Conservation (phyloP, 2,888 invertebrate genomes). For the Ctenicera cuprea region DNA sequence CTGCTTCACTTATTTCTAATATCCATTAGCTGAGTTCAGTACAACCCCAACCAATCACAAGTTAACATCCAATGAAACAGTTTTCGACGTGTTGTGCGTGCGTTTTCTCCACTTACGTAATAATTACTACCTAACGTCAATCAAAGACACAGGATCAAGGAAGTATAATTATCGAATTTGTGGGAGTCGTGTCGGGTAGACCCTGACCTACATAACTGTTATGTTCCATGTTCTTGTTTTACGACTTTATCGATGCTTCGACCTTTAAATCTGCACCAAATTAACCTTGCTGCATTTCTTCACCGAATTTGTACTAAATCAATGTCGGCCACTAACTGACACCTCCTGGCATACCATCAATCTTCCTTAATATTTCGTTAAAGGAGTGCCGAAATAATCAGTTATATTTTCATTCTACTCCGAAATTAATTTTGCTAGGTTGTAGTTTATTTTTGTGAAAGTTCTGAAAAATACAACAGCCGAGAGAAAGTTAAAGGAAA, state of each 20-base stretch:
- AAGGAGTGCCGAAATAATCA: not conserved
- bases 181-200: slow-evolving; percentile 1
- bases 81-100: slow-evolving; percentile 7
- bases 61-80: slow-evolving; percentile 11
- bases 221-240: slow-evolving; percentile 29
- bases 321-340: slow-evolving; percentile 28
- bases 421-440: not conserved
- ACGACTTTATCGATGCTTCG: slow-evolving; percentile 28
- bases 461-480: too few relatives aligned
- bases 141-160: slow-evolving; percentile 20
- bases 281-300: slow-evolving; percentile 34
- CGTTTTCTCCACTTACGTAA: slow-evolving; percentile 17
- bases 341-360: slow-evolving; percentile 28
- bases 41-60: not conserved
- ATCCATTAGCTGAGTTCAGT: too few relatives aligned
- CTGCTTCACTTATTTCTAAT: too few relatives aligned
- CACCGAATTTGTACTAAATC: slow-evolving; percentile 17
- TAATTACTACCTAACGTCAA: slow-evolving; percentile 25
- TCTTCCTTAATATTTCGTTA: slow-evolving; percentile 26
- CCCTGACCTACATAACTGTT: slow-evolving; percentile 24
- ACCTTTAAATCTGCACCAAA: slow-evolving; percentile 30
- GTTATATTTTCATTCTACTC: not conserved
- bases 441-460: not conserved
- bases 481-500: too few relatives aligned
- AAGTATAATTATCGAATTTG: slow-evolving; percentile 35